Evolutionary conservation across 2,797 vertebrate species (phyloP).

Genomic region (Danio aesculapii): DNA sequence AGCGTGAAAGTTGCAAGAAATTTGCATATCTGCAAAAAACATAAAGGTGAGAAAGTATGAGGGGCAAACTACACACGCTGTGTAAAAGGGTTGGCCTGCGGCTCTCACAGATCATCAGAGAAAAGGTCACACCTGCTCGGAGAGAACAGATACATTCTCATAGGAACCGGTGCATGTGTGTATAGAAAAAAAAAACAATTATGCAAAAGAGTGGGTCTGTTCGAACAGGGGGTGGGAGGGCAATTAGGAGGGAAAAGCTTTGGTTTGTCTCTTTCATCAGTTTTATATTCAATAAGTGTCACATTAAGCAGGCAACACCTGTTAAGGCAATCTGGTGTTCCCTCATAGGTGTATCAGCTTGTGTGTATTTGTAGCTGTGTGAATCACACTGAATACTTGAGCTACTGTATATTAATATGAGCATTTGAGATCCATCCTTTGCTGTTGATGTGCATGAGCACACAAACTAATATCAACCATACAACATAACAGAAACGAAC

Average conservation of each 20-base stretch:
- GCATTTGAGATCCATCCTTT: not conserved
- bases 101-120: conserved; percentile 20
- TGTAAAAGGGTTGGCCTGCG: conserved; percentile 16
- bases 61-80: not conserved
- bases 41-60: not conserved
- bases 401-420: not conserved
- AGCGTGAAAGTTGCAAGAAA: conserved; percentile 22
- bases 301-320: conserved; percentile 51
- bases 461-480: not conserved
- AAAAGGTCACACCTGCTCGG: conserved; percentile 49
- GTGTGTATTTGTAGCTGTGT: conserved; percentile 4
- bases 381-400: conserved; percentile 16
- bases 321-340: conserved; percentile 53
- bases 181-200: conserved; percentile 39
- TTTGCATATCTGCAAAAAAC: not conserved
- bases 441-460: not conserved
- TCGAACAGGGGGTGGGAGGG: conserved; percentile 35
- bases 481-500: not conserved
- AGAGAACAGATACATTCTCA: conserved; percentile 11
- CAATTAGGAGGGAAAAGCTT: conserved; percentile 57
- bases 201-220: conserved; percentile 49
- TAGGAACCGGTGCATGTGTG: conserved; percentile 10
- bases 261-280: conserved; percentile 47
- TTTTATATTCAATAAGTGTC: conserved; percentile 58
- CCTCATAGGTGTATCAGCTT: conserved; percentile 21